These are phyloP conservation scores for Anolis sagrei DNA, from an alignment of 2,113 vertebrate species.

Conservation along the genomic window DNA sequence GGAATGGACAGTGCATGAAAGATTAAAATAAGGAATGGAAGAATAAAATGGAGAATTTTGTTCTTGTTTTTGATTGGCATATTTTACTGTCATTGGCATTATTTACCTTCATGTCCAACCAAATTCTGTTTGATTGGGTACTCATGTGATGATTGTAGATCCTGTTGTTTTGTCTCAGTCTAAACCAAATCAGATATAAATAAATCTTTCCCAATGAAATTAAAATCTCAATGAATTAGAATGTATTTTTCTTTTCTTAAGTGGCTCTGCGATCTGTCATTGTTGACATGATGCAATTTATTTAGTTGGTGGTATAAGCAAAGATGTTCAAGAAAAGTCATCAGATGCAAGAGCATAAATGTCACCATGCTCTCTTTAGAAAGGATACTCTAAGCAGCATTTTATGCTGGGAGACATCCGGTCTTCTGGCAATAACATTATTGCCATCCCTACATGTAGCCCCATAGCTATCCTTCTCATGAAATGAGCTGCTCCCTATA, in stretches of 20 bases:
- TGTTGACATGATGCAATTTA: not conserved
- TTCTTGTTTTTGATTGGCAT: conserved; percentile 54
- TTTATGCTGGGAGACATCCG: not conserved
- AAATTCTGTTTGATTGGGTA: conserved; percentile 65
- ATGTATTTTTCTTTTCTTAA: conserved; percentile 36
- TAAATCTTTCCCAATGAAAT: conserved; percentile 56
- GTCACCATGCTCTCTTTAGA: not conserved
- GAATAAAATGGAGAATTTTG: conserved; percentile 63
- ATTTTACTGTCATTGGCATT: conserved; percentile 44
- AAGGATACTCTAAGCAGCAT: not conserved
- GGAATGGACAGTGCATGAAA: conserved; percentile 70
- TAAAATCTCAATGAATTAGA: conserved; percentile 46
- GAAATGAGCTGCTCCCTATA: not conserved
- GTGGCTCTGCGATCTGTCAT: conserved; percentile 42
- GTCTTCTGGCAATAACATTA: not conserved
- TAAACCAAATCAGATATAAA: conserved; percentile 52
- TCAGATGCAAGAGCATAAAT: not conserved
- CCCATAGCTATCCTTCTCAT: not conserved
- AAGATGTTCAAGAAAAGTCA: not conserved
- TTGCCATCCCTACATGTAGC: not conserved
- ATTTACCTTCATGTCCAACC: conserved; percentile 53
- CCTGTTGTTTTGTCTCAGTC: conserved; percentile 51
- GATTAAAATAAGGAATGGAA: conserved; percentile 76
- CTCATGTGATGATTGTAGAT: conserved; percentile 28
- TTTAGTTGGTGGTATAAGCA: not conserved